Percentiles rank a stretch among this genome's conserved stretches.
Conservation (phyloP, 53 echinoderm and acorn worm species). For the Apostichopus leukothele region DNA sequence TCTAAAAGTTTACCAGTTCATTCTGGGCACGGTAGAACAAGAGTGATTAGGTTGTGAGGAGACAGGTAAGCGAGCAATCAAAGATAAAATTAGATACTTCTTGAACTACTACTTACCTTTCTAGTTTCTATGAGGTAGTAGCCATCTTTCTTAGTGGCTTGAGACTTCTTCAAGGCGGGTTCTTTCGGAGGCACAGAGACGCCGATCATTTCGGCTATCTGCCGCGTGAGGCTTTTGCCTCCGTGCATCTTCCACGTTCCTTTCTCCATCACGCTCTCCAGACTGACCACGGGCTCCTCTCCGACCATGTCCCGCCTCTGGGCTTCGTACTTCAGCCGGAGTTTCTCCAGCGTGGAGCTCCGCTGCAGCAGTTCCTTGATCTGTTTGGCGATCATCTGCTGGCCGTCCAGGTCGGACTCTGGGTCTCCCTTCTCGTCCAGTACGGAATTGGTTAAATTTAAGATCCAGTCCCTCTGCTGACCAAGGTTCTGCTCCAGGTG, state of each 20-base stretch:
- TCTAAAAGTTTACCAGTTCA: no score
- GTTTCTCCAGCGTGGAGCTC: conserved; percentile 36
- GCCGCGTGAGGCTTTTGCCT: conserved; percentile 24
- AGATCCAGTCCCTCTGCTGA: conserved; percentile 36
- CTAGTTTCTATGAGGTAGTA: conserved; percentile 92
- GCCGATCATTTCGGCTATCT: conserved; percentile 22
- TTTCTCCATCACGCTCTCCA: conserved; percentile 37
- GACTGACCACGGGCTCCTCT: not conserved
- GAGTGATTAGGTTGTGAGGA: no score
- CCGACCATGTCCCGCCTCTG: not conserved
- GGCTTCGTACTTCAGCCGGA: conserved; percentile 40
- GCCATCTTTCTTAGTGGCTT: conserved; percentile 64
- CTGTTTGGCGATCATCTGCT: conserved; percentile 28
- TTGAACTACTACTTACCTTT: conserved; percentile 59
- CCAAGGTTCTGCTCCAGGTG: conserved; percentile 17
- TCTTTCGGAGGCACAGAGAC: conserved; percentile 32
- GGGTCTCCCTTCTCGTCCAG: not conserved
- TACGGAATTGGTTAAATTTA: conserved; percentile 35
- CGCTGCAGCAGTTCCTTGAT: conserved; percentile 25
- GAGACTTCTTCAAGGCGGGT: conserved; percentile 44
- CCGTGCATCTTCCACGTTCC: not conserved
- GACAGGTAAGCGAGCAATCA: no score
- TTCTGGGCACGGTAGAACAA: no score
- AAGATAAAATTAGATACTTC: no score
- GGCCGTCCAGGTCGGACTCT: not conserved